These are phyloP conservation scores for Rotaria sp. DNA, from an alignment of 2,888 invertebrate species.

Conservation along the genomic window DNA sequence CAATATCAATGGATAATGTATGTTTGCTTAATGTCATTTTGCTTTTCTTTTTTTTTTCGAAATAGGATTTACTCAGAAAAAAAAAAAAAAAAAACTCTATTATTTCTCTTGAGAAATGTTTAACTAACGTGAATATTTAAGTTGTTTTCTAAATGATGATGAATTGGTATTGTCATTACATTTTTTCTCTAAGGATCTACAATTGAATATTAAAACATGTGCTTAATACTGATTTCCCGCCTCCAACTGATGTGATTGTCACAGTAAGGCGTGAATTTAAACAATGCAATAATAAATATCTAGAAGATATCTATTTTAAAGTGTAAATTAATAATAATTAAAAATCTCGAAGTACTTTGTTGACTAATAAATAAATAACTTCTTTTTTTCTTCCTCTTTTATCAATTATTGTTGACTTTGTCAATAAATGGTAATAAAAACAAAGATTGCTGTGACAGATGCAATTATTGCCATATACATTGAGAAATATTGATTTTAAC, in stretches of 20 bases:
- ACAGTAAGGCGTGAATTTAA: not conserved
- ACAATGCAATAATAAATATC: too few species aligned
- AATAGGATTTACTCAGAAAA: not conserved
- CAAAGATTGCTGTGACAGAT: too few species aligned
- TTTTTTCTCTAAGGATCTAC: not conserved
- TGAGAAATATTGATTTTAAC: too few species aligned
- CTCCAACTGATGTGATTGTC: not conserved
- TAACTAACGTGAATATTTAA: not conserved
- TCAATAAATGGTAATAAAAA: too few species aligned
- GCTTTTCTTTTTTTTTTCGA: too few species aligned
- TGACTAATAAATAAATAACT: too few species aligned
- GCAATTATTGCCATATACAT: too few species aligned
- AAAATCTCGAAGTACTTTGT: too few species aligned
- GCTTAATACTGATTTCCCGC: not conserved
- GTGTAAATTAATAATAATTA: too few species aligned
- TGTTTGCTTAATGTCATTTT: not conserved
- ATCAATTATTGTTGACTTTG: too few species aligned
- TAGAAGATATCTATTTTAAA: too few species aligned
- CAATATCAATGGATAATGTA: not conserved
- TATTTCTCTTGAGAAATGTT: not conserved
- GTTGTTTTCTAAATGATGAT: constrained; percentile 11
- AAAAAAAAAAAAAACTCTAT: not conserved
- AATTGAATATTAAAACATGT: not conserved
- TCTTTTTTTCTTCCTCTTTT: too few species aligned
- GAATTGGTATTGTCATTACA: not conserved